Base-by-base conservation (phyloP, 2,797 vertebrate species). In the Garrulus glandarius region DNA sequence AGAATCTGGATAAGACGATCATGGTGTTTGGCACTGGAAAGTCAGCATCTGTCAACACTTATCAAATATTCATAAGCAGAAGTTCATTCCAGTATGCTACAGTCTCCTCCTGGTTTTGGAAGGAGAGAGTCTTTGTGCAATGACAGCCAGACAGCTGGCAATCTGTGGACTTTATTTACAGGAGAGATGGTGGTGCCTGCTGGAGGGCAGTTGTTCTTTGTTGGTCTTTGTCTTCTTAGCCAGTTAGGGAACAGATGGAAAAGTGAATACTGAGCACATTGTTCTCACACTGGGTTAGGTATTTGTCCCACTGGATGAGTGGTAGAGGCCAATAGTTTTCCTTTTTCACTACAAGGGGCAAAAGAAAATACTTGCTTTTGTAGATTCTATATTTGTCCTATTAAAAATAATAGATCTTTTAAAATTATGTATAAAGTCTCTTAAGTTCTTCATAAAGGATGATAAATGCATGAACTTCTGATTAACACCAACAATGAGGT, bases 1-100 rank as follows among this genome's bases (percentile, higher is more conserved):
- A 87, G 46, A 91, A 68, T 59, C 60, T 78, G 69, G 26, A 52
- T 78, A 76, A 91, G 70, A 61, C 21, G 36, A 82, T 81, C 50
- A 24, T 29, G 37, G 59, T 79, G 34, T 82, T 74, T 92, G 93
- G 84, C 77, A 82, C 81, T 67, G 61, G 74, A 79, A 88, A 87
- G 60, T 84, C 92, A 89, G 77, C 88, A 95, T 95, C 93, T 95
- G 94, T 93, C 92, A 74, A 91, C 77, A 37, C 5, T 93, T 75
- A 78, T 67, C 56, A 95, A 94, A 90, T 91, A 90, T 95, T 94
- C 74, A 80, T 49, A 67, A 91, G 67, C 67, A 79, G 50, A 52
- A 81, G 43, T 72, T 94, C 6, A 1, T 72, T 96, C 70, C 63
- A 86, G 17, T 71, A 71, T 75, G 77, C 83, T 94, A 55, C 39